phyloP scores from a whole-genome alignment of 2,888 invertebrate species.

The Flexamia atlantica region DNA sequence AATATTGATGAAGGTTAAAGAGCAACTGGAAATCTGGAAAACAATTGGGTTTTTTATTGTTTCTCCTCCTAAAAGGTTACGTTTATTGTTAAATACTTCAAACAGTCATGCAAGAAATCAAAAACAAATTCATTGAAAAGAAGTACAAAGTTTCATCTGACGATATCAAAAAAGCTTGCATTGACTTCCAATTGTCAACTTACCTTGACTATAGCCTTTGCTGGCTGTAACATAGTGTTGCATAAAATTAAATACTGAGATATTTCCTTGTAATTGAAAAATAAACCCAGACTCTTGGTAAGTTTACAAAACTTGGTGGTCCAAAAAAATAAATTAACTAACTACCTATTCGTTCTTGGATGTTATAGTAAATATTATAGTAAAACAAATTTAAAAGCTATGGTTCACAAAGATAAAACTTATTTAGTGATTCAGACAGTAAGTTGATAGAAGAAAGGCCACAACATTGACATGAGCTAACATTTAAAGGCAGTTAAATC shows the following conservation, averaged over 20 bases:
- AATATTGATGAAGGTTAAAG: too few species aligned
- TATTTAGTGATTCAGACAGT: background rate
- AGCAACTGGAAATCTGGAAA: too few species aligned
- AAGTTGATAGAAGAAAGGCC: slow-evolving; percentile 24
- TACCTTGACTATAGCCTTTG: slow-evolving; percentile 51
- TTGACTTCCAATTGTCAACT: slow-evolving; percentile 3
- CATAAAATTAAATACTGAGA: slow-evolving; percentile 60
- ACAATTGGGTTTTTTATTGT: too few species aligned
- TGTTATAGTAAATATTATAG: background rate
- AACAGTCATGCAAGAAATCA: too few species aligned
- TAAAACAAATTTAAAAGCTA: background rate
- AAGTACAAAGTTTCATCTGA: too few species aligned
- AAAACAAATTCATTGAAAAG: too few species aligned
- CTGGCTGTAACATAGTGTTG: slow-evolving; percentile 62
- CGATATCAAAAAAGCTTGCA: too few species aligned
- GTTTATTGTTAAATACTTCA: too few species aligned
- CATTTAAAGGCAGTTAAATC: slow-evolving; percentile 42
- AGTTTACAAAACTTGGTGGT: slow-evolving; percentile 11
- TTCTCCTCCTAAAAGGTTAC: too few species aligned
- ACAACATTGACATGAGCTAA: slow-evolving; percentile 48
- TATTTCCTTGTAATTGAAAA: slow-evolving; percentile 3
- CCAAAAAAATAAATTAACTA: background rate
- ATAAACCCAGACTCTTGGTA: background rate
- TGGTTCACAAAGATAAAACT: too few species aligned
- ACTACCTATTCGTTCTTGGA: background rate